These are phyloP conservation scores for Orchesella cincta DNA, from an alignment of 1,140 invertebrate genomes.

Conservation along the genomic window DNA sequence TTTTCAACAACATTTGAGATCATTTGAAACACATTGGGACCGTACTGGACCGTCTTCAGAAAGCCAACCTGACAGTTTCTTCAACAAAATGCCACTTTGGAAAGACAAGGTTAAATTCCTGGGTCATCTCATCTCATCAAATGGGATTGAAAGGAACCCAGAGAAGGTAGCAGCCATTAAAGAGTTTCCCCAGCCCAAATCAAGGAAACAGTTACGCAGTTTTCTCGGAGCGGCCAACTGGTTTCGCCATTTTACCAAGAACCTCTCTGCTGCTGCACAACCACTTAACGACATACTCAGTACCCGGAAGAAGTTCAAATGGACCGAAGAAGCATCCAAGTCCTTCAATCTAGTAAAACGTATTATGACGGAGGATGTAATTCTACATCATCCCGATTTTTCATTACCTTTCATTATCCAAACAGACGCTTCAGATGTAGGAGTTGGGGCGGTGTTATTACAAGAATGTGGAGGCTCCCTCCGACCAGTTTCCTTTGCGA, in stretches of 20 bases:
- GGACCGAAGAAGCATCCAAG: background rate
- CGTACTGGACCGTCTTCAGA: background rate
- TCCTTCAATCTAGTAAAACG: conserved; percentile 33
- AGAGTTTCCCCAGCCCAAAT: conserved; percentile 51
- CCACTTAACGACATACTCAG: conserved; percentile 51
- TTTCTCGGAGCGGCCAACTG: conserved; percentile 54
- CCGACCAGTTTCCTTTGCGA: conserved; percentile 47
- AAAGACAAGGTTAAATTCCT: conserved; percentile 52
- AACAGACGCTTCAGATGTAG: conserved; percentile 57
- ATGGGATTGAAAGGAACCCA: conserved; percentile 53
- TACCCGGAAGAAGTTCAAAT: conserved; percentile 28
- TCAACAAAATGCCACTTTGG: conserved; percentile 52
- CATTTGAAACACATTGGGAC: background rate
- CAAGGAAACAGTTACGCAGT: conserved; percentile 49
- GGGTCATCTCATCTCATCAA: conserved; percentile 51
- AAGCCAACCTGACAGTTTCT: conserved; percentile 47
- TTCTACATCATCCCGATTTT: conserved; percentile 50
- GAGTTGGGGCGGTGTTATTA: conserved; percentile 56
- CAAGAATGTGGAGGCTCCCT: conserved; percentile 53
- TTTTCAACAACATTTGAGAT: conserved; percentile 51
- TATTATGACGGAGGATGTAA: background rate
- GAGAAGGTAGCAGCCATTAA: conserved; percentile 54
- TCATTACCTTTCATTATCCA: conserved; percentile 54
- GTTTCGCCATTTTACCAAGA: conserved; percentile 54
- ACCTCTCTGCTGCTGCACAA: conserved; percentile 49